These are phyloP conservation scores for Aphelocoma californica DNA, from an alignment of 2,797 vertebrate genomes.

Conservation along the genomic window DNA sequence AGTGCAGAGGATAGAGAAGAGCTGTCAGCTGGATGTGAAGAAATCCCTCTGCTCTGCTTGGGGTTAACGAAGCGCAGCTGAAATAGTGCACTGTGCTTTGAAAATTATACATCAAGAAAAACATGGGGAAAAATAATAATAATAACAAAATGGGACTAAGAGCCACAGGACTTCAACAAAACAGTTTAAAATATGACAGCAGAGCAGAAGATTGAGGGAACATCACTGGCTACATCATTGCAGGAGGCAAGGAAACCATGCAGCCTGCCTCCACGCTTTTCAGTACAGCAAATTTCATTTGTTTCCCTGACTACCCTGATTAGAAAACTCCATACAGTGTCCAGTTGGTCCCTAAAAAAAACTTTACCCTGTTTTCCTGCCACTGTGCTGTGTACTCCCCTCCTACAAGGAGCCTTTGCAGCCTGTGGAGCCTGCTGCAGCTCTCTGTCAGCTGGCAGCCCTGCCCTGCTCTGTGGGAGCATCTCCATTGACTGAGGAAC, in stretches of 20 bases:
- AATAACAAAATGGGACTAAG: background rate
- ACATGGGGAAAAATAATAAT: accelerated
- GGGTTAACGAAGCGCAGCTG: background rate
- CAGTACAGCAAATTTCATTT: background rate
- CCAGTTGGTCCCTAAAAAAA: background rate
- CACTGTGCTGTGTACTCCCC: background rate
- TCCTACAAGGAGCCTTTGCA: background rate
- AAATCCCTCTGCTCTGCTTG: accelerated
- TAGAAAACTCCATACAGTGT: background rate
- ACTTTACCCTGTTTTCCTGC: background rate
- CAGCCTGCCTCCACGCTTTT: background rate
- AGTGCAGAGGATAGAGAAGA: background rate
- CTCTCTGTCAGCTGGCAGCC: background rate
- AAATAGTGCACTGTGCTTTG: background rate
- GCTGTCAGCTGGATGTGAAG: background rate
- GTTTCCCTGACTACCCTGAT: background rate
- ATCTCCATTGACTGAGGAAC: background rate
- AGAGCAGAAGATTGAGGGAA: background rate
- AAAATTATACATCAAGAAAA: background rate
- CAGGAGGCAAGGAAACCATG: background rate
- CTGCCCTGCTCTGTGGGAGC: background rate
- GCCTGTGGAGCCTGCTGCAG: background rate
- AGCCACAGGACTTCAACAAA: background rate
- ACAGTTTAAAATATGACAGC: background rate
- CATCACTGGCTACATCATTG: background rate